Evolutionary conservation across 2,888 invertebrate species (phyloP).

Genomic region (Apamea anceps): DNA sequence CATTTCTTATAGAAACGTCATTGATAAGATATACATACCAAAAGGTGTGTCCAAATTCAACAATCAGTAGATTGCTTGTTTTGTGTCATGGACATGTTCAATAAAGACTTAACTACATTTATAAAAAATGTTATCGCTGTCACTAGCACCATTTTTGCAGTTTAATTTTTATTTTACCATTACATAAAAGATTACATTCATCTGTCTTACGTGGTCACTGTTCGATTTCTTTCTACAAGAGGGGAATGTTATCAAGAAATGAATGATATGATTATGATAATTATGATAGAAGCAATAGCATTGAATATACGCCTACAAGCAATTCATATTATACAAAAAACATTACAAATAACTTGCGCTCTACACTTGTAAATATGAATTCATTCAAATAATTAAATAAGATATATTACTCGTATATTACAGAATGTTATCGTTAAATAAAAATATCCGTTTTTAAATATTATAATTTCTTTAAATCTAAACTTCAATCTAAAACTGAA

Average conservation of each 20-base stretch:
- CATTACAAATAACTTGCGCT: slow-evolving; percentile 74
- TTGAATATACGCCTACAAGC: slow-evolving; percentile 75
- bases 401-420: slow-evolving; percentile 85
- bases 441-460: slow-evolving; percentile 84
- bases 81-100: slow-evolving; percentile 50
- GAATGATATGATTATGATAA: slow-evolving; percentile 73
- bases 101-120: slow-evolving; percentile 61
- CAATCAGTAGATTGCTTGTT: slow-evolving; percentile 35
- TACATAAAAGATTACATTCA: slow-evolving; percentile 55
- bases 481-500: slow-evolving; percentile 72
- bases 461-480: slow-evolving; percentile 80
- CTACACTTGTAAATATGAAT: slow-evolving; percentile 81
- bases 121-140: slow-evolving; percentile 63
- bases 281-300: slow-evolving; percentile 76
- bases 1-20: slow-evolving; percentile 55
- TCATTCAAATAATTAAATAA: slow-evolving; percentile 85
- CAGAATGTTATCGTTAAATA: slow-evolving; percentile 81
- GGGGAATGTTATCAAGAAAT: slow-evolving; percentile 73
- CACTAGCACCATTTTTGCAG: slow-evolving; percentile 67
- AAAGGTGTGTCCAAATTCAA: slow-evolving; percentile 37
- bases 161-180: slow-evolving; percentile 46
- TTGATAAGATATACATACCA: slow-evolving; percentile 36
- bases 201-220: slow-evolving; percentile 45
- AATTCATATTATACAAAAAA: slow-evolving; percentile 79
- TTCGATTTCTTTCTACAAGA: slow-evolving; percentile 55